Conservation (phyloP, 2,113 vertebrate species). For the Gobio gobio region DNA sequence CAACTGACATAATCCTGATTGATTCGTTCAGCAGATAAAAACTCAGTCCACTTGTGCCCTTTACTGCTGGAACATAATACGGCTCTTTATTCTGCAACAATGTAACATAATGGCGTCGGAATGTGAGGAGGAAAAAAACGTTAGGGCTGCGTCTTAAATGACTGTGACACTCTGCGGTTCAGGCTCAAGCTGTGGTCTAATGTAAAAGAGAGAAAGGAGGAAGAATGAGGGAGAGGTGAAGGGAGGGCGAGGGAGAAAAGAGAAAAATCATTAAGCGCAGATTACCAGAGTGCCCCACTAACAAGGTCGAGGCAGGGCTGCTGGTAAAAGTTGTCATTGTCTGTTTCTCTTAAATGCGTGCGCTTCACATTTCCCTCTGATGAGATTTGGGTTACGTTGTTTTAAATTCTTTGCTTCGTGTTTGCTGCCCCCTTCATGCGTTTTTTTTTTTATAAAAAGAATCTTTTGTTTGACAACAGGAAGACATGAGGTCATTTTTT, state of each 20-base stretch:
- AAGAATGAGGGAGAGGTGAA: constrained; percentile 45
- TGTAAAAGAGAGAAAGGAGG: constrained; percentile 72
- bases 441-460: constrained; percentile 49
- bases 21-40: constrained; percentile 99
- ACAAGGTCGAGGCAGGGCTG: constrained; percentile 82
- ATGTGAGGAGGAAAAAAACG: constrained; percentile 80
- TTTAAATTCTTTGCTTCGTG: constrained; percentile 47
- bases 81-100: constrained; percentile 97
- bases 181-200: constrained; percentile 86
- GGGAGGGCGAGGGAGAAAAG: constrained; percentile 35
- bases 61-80: constrained; percentile 99
- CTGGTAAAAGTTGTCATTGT: constrained; percentile 70
- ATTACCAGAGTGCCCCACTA: constrained; percentile 83
- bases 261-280: constrained; percentile 86
- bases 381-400: constrained; percentile 41
- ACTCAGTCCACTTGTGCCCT: constrained; percentile 99
- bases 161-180: constrained; percentile 87
- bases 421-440: background rate
- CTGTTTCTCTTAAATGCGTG: constrained; percentile 53
- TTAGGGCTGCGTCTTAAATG: constrained; percentile 94
- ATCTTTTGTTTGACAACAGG: constrained; percentile 66
- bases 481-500: constrained; percentile 69
- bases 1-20: constrained; percentile 99
- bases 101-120: constrained; percentile 98
- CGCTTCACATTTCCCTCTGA: constrained; percentile 47